Evolutionary conservation across 2,797 vertebrate species (phyloP), one percentile per base, ranked within the genome.

Genomic region (Pipistrellus kuhlii): DNA sequence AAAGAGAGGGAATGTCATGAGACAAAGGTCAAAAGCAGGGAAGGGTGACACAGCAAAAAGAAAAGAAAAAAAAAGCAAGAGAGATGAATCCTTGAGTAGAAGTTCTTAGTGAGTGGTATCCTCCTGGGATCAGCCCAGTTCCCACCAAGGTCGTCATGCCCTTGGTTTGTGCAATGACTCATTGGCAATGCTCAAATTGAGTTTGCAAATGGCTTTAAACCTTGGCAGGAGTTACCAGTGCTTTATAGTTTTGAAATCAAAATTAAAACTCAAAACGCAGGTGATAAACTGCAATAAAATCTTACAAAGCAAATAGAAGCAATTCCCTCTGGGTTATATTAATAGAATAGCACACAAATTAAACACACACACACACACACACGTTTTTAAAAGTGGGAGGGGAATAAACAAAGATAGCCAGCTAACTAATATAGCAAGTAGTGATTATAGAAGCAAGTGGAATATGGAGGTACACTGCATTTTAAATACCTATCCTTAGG

Each of bases 221-320:
- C 44, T 86, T 66, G 57, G 30, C 66, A 71, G 80, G 59, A 69
- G 59, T 62, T 76, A 83, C 44, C 53, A 59, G 15, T 68, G 66
- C 75, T 81, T 75, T 86, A 84, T 38, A 86, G 76, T 30, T 81
- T 95, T n/a, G 21, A 75, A 90, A 94, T 9, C 55, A n/a, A 86
- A 95, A 92, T 21, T 7, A 15, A 93, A 89, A 96, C 68, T 69
- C 71, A 66, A 95, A 90, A 86, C 38, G 18, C 18, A n/a, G 69
- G 66, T 86, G 66, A 93, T 76, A 87, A 92, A 35, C 5, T 88
- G 44, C 27, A 80, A 59, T 93, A 77, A 75, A 59, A 78, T 57
- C 14, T 30, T 27, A 73, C 44, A 73, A 88, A 87, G 12, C 4
- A 81, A 80, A 90, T 3, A 73, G 80, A 94, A 87, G 32, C 75